A percentile compares a stretch with the other conserved stretches of the same genome.
phyloP scores from a whole-genome alignment of 1,140 invertebrate species.

The Hyles euphorbiae region DNA sequence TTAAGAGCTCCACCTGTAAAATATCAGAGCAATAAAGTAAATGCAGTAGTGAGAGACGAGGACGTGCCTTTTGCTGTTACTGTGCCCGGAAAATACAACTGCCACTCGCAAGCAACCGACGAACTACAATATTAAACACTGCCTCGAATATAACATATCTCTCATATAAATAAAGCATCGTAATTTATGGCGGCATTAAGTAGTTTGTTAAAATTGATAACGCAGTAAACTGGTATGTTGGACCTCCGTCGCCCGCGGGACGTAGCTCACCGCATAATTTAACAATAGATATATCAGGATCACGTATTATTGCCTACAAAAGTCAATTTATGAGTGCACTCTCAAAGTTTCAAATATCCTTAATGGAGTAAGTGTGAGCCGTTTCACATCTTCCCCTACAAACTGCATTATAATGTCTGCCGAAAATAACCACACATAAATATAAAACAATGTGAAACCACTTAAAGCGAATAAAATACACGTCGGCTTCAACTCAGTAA shows the following conservation, averaged over 20 bases:
- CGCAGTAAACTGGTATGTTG: too few species aligned
- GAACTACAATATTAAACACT: not conserved
- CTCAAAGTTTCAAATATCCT: slow-evolving; percentile 71
- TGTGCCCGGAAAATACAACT: slow-evolving; percentile 1
- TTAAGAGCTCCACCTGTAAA: slow-evolving; percentile 71
- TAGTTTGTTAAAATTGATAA: too few species aligned
- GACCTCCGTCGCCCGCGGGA: too few species aligned
- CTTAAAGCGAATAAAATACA: slow-evolving; percentile 76
- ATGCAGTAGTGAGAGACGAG: slow-evolving; percentile 53
- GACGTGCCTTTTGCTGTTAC: slow-evolving; percentile 46
- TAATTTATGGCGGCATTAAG: too few species aligned
- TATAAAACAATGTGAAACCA: slow-evolving; percentile 76
- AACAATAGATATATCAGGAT: slow-evolving; percentile 52
- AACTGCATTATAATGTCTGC: slow-evolving; percentile 72
- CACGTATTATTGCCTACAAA: slow-evolving; percentile 60
- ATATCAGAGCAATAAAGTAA: slow-evolving; percentile 73
- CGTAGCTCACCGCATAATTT: slow-evolving; percentile 3
- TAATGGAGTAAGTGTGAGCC: slow-evolving; percentile 71
- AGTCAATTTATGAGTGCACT: slow-evolving; percentile 73
- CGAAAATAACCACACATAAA: slow-evolving; percentile 74
- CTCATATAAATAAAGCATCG: too few species aligned
- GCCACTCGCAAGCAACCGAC: not conserved
- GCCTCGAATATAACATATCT: not conserved
- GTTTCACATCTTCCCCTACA: slow-evolving; percentile 69
- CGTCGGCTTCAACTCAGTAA: slow-evolving; percentile 71